Conservation (phyloP, 2,113 vertebrate genomes). For the Anolis carolinensis region DNA sequence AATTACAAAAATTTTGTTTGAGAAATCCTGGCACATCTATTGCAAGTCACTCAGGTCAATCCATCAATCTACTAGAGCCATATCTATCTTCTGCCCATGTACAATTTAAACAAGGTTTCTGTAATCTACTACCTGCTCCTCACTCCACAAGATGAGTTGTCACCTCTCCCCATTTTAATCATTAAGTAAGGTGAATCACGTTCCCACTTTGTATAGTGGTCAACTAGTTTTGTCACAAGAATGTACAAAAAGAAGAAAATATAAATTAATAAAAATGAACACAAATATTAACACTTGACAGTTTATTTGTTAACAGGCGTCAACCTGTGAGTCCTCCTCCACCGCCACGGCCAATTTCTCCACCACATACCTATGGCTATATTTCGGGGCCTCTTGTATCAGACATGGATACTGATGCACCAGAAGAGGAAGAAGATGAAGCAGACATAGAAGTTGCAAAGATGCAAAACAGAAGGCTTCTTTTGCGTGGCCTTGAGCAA, state of each 20-base stretch:
- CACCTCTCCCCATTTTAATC: not conserved
- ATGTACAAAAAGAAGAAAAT: not conserved
- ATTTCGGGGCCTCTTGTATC: conserved; percentile 92
- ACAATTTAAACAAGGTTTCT: not conserved
- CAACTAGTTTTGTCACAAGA: conserved; percentile 15
- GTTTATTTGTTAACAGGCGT: conserved; percentile 76
- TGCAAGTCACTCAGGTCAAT: too few relatives aligned
- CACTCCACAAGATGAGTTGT: not conserved
- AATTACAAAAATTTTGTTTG: too few relatives aligned
- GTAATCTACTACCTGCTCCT: not conserved
- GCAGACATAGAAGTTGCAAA: conserved; percentile 91
- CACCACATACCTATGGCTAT: conserved; percentile 95
- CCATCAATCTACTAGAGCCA: too few relatives aligned
- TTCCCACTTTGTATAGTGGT: not conserved
- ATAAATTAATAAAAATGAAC: not conserved
- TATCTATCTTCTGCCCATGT: not conserved
- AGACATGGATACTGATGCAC: conserved; percentile 91
- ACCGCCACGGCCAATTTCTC: conserved; percentile 89
- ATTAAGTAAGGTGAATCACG: conserved; percentile 3
- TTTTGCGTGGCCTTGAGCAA: conserved; percentile 92
- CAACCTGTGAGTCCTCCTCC: conserved; percentile 92
- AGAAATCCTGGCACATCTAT: too few relatives aligned
- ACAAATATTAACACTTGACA: not conserved
- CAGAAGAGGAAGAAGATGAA: conserved; percentile 88
- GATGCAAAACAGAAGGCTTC: conserved; percentile 89